phyloP scores from a whole-genome alignment of 2,113 vertebrate species.

The Cyrtonyx montezumae region DNA sequence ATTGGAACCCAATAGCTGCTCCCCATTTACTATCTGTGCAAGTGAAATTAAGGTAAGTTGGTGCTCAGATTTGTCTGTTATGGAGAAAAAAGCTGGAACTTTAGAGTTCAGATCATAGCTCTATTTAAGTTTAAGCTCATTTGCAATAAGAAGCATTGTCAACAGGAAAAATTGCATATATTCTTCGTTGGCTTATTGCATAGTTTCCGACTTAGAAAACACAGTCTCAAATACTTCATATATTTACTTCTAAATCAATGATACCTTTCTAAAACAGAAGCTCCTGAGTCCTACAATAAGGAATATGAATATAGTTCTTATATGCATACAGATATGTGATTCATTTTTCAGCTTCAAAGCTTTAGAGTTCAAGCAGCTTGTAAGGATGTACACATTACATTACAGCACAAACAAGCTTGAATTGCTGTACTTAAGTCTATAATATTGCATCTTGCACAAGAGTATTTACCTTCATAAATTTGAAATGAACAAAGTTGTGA shows the following conservation, averaged over 20 bases:
- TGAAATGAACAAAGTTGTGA: background rate
- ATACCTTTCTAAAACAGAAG: background rate
- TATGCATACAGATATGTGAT: background rate
- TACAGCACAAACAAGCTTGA: conserved; percentile 5
- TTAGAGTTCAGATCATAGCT: background rate
- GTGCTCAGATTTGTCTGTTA: background rate
- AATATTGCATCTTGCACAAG: background rate
- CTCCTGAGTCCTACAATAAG: background rate
- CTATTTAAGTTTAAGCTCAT: background rate
- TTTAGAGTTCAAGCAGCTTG: background rate
- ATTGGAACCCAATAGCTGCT: background rate
- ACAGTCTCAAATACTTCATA: background rate
- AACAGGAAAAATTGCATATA: background rate
- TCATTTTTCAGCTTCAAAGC: background rate
- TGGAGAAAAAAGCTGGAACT: background rate
- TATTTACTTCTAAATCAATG: background rate
- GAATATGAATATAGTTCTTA: background rate
- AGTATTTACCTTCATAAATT: background rate
- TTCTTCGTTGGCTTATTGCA: background rate
- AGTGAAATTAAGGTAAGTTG: background rate
- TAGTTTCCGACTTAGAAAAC: background rate
- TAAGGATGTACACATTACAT: background rate
- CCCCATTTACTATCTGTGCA: background rate
- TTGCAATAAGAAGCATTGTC: background rate
- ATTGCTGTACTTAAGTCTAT: background rate